Conservation (phyloP, 2,888 invertebrate genomes). For the Phengaris arion region DNA sequence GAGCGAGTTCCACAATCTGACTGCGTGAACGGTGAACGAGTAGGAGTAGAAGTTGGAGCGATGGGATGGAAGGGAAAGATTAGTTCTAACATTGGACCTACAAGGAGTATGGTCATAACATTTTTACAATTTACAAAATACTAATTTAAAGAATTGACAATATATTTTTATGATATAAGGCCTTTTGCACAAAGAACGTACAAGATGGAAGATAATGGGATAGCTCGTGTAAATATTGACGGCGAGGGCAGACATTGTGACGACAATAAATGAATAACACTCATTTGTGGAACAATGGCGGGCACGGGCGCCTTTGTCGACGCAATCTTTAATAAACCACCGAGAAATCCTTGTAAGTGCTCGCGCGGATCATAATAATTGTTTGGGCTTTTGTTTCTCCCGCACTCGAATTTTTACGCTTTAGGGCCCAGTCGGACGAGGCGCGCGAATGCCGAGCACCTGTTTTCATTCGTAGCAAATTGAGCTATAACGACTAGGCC, state of each 20-base stretch:
- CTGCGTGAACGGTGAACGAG: too few species aligned
- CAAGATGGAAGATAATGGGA: constrained; percentile 11
- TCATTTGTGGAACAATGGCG: constrained; percentile 72
- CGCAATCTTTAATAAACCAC: constrained; percentile 34
- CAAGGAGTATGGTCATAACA: background rate
- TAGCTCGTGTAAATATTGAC: constrained; percentile 56
- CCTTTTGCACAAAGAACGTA: background rate
- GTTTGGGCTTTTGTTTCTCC: background rate
- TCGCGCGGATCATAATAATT: constrained; percentile 6
- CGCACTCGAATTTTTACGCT: background rate
- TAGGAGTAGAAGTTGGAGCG: too few species aligned
- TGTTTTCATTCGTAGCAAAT: background rate
- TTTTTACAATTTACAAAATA: background rate
- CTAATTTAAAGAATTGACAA: constrained; percentile 2
- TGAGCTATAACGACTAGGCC: too few species aligned
- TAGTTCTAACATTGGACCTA: too few species aligned
- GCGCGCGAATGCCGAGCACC: background rate
- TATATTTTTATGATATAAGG: constrained; percentile 2
- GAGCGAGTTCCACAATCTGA: too few species aligned
- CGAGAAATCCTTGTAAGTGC: constrained; percentile 14
- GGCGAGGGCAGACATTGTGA: constrained; percentile 72
- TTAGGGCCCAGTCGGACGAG: background rate
- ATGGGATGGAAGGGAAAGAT: too few species aligned
- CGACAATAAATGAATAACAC: constrained; percentile 76
- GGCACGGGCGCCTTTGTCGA: constrained; percentile 40